Evolutionary conservation across 2,113 vertebrate species (phyloP).

Genomic region (Hyla sarda): DNA sequence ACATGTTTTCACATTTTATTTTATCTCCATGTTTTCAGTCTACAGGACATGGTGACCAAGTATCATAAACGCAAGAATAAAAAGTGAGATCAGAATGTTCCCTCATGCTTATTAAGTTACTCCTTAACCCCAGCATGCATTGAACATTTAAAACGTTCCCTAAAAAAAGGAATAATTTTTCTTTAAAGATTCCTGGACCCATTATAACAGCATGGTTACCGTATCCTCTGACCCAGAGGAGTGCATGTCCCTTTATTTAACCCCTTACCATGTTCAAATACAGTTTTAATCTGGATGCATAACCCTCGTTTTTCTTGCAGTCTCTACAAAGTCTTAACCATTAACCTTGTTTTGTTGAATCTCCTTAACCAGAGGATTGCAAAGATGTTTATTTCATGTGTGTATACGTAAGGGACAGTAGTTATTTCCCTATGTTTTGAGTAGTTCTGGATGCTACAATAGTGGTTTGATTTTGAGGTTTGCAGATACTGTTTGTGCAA

Average conservation of each 20-base stretch:
- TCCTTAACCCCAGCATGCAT: conserved; percentile 65
- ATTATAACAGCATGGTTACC: conserved; percentile 49
- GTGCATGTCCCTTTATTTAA: conserved; percentile 47
- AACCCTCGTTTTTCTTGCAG: conserved; percentile 6
- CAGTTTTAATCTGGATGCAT: not conserved
- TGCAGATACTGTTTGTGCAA: not conserved
- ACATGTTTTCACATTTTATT: conserved; percentile 61
- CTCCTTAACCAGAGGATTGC: not conserved
- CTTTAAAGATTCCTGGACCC: conserved; percentile 61
- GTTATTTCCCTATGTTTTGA: not conserved
- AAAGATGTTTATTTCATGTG: not conserved
- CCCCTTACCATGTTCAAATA: not conserved
- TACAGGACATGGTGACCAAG: conserved; percentile 99
- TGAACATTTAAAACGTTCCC: not conserved
- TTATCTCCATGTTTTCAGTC: conserved; percentile 77
- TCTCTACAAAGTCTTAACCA: not conserved
- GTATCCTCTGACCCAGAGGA: not conserved
- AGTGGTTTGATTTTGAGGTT: not conserved
- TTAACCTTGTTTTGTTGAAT: not conserved
- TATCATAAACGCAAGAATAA: conserved; percentile 98
- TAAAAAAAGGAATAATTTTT: conserved; percentile 63
- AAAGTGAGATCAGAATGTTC: conserved; percentile 85
- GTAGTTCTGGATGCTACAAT: not conserved
- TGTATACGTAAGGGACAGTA: not conserved
- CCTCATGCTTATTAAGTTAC: conserved; percentile 23